A percentile compares a stretch with the other conserved stretches of the same genome.
phyloP scores from a whole-genome alignment of 1,140 invertebrate species.

The Zophobas atratus region DNA sequence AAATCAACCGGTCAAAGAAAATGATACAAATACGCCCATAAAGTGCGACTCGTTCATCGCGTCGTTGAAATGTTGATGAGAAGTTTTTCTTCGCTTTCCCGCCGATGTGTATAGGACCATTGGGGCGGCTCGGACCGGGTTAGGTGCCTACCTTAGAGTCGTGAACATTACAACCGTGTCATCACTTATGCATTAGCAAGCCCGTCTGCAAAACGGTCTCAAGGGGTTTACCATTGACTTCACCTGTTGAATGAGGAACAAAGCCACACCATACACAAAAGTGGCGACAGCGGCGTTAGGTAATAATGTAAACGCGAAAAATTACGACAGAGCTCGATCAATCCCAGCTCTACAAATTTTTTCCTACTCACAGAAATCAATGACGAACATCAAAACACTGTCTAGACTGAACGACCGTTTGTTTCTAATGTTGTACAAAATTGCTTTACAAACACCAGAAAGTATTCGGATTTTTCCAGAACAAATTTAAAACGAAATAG shows the following conservation, averaged over 20 bases:
- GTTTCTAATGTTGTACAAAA: conserved; percentile 1
- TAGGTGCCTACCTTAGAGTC: conserved; percentile 33
- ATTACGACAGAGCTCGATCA: conserved; percentile 44
- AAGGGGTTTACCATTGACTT: conserved; percentile 52
- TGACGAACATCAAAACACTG: conserved; percentile 51
- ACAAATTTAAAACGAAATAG: conserved; percentile 46
- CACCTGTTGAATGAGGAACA: conserved; percentile 56
- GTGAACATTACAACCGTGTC: conserved; percentile 49
- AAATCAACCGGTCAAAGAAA: not conserved
- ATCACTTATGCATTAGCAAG: conserved; percentile 58
- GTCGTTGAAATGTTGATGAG: conserved; percentile 30
- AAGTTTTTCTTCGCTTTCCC: not conserved
- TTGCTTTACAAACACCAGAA: conserved; percentile 16
- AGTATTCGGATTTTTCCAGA: conserved; percentile 26
- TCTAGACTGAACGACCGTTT: not conserved
- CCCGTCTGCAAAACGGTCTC: conserved; percentile 55
- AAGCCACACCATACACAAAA: conserved; percentile 43
- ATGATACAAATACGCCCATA: conserved; percentile 6
- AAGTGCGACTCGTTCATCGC: conserved; percentile 7
- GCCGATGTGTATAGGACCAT: conserved; percentile 8
- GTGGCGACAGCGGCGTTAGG: conserved; percentile 22
- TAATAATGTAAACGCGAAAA: conserved; percentile 45
- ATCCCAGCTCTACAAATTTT: conserved; percentile 48
- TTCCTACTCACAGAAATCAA: conserved; percentile 49
- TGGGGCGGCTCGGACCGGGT: conserved; percentile 13